These are phyloP conservation scores for Linnaemya vulpina DNA, from an alignment of 2,888 invertebrate genomes.

Conservation along the genomic window DNA sequence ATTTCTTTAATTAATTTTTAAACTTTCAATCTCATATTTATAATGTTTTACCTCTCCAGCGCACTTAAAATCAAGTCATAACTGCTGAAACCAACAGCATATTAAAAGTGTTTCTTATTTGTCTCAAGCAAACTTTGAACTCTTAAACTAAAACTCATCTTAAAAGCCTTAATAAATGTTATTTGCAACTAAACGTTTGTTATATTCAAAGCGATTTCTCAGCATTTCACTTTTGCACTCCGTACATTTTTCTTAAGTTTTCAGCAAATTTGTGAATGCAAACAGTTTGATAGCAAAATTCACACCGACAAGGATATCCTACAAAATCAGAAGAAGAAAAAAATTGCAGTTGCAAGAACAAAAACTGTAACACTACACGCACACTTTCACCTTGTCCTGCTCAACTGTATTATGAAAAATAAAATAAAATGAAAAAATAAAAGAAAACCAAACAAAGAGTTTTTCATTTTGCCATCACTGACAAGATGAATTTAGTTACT, in stretches of 20 bases:
- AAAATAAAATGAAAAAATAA: not conserved
- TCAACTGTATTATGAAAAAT: too few species aligned
- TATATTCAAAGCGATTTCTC: constrained; percentile 39
- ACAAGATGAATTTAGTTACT: constrained; percentile 57
- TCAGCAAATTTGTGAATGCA: constrained; percentile 58
- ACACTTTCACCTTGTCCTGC: constrained; percentile 51
- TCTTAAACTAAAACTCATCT: not conserved
- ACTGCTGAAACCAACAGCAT: not conserved
- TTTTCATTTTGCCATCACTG: constrained; percentile 57
- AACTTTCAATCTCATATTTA: not conserved
- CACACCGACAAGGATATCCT: constrained; percentile 62
- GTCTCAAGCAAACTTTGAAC: not conserved
- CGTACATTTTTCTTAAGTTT: constrained; percentile 16
- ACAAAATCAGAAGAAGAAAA: too few species aligned
- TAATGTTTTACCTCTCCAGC: not conserved
- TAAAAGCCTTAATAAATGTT: constrained; percentile 14
- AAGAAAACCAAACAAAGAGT: constrained; percentile 58
- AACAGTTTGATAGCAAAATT: constrained; percentile 62
- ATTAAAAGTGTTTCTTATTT: not conserved
- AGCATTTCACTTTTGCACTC: not conserved
- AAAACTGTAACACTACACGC: constrained; percentile 2
- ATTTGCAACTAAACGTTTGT: constrained; percentile 40
- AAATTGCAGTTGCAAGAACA: not conserved
- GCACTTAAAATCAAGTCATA: not conserved
- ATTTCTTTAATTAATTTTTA: not conserved